Evolutionary conservation across 2,888 invertebrate species (phyloP).

Genomic region (Callyntrura sp.): DNA sequence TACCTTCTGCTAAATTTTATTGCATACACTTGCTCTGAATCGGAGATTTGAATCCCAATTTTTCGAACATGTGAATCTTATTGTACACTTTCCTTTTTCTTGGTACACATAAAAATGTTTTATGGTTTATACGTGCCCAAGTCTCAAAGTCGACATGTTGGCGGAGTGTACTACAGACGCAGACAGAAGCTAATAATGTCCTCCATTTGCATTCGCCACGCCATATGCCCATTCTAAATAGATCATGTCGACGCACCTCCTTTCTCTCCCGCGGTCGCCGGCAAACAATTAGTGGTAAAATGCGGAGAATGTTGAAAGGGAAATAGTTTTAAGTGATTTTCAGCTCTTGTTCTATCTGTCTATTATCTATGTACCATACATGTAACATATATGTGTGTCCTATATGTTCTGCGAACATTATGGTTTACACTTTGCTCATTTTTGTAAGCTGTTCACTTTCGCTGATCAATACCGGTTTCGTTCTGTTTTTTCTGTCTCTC

Average conservation of each 20-base stretch:
- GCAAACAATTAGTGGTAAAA: slow-evolving; percentile 72
- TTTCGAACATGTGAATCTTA: not conserved
- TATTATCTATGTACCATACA: not conserved
- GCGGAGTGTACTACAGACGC: not conserved
- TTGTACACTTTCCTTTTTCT: not conserved
- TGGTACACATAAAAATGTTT: not conserved
- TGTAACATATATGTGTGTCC: not conserved
- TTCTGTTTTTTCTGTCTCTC: slow-evolving; percentile 68
- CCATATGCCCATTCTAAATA: slow-evolving; percentile 40
- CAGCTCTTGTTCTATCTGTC: not conserved
- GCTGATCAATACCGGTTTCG: slow-evolving; percentile 45
- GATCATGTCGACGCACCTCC: slow-evolving; percentile 34
- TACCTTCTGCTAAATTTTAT: not conserved
- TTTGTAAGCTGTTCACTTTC: not conserved
- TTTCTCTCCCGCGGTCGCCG: not conserved
- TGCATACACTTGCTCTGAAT: not conserved
- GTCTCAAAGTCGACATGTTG: not conserved
- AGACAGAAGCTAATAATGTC: not conserved
- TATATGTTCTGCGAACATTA: slow-evolving; percentile 33
- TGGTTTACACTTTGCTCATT: slow-evolving; percentile 2
- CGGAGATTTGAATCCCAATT: not conserved
- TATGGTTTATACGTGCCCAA: not conserved
- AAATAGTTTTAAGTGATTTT: slow-evolving; percentile 62
- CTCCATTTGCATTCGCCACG: not conserved
- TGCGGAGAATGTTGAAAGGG: slow-evolving; percentile 65